A percentile compares a stretch with the other conserved stretches of the same genome.
Conservation (phyloP, 92 coral and sea anemone species). For the Chrysogorgia sp. region DNA sequence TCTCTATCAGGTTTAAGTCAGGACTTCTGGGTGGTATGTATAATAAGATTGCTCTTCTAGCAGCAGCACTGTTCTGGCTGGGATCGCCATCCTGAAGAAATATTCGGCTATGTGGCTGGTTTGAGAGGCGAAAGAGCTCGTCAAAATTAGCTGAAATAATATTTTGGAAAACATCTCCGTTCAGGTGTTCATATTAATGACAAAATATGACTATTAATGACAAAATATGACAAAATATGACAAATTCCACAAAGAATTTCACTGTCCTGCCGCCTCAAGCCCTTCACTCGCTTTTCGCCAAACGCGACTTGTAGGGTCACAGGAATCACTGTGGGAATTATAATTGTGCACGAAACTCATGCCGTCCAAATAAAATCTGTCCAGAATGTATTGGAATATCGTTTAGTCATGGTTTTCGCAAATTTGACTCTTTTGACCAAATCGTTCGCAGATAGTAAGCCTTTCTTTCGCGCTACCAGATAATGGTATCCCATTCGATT, state of each 20-base stretch:
- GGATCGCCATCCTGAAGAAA: slow-evolving; percentile 49
- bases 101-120: too few species aligned
- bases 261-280: too few species aligned
- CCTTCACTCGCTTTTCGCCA: slow-evolving; percentile 56
- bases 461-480: slow-evolving; percentile 41
- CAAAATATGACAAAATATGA: too few species aligned
- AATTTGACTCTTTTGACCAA: slow-evolving; percentile 30
- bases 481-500: slow-evolving; percentile 28
- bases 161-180: too few species aligned
- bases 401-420: slow-evolving; percentile 29
- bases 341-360: slow-evolving; percentile 48
- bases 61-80: slow-evolving; percentile 29
- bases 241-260: too few species aligned
- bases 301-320: slow-evolving; percentile 39
- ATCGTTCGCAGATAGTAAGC: slow-evolving; percentile 34
- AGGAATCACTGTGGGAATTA: slow-evolving; percentile 42
- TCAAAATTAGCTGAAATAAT: too few species aligned
- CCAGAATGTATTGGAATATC: slow-evolving; percentile 38
- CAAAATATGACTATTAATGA: too few species aligned
- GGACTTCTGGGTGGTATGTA: slow-evolving; percentile 50
- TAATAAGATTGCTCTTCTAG: slow-evolving; percentile 20
- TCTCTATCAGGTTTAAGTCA: too few species aligned
- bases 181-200: too few species aligned
- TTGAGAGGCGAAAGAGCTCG: too few species aligned
- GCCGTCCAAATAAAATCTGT: slow-evolving; percentile 55